phyloP scores from a whole-genome alignment of 2,113 vertebrate genomes.

The Mesocricetus auratus region DNA sequence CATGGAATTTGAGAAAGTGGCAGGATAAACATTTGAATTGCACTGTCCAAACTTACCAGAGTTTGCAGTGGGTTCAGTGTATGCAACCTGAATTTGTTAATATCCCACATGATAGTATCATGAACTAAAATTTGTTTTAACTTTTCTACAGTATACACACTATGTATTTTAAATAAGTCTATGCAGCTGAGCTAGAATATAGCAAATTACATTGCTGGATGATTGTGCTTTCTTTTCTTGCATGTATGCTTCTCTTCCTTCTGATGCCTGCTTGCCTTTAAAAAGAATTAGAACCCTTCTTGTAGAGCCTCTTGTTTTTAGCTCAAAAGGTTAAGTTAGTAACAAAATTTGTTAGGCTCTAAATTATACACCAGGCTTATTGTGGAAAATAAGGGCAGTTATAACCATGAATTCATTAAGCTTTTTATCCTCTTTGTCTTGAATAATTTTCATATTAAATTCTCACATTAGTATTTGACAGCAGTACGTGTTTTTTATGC shows the following conservation, averaged over 20 bases:
- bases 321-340: not conserved
- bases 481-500: not conserved
- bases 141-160: accelerated
- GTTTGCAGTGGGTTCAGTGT: not conserved
- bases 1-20: slow-evolving; percentile 1
- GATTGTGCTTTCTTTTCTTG: not conserved
- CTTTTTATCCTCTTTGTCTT: not conserved
- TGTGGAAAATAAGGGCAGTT: not conserved
- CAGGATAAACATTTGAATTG: not conserved
- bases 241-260: not conserved
- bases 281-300: not conserved
- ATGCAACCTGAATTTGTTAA: slow-evolving; percentile 22
- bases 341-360: not conserved
- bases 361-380: not conserved
- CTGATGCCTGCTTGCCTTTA: not conserved
- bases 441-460: not conserved
- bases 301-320: not conserved
- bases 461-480: not conserved
- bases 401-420: not conserved
- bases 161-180: slow-evolving; percentile 23
- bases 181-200: not conserved
- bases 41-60: not conserved
- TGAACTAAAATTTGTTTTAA: not conserved
- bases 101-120: not conserved
- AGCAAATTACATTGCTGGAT: not conserved